Evolutionary conservation across 1,140 invertebrate genomes (phyloP).

Genomic region (Zaprionus ghesquierei): DNA sequence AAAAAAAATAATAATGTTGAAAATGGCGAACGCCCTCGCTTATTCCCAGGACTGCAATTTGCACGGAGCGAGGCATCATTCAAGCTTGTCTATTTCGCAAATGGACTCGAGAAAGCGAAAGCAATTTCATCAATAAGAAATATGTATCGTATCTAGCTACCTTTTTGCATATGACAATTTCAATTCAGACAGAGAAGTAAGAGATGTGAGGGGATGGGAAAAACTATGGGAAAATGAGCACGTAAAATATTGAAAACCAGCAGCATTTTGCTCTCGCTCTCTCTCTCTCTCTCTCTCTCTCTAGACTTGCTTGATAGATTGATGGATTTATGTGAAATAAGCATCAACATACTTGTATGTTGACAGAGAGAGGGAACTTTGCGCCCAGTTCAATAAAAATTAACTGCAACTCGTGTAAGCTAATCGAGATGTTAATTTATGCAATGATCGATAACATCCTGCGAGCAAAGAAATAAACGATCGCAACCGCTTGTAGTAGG

Average conservation of each 20-base stretch:
- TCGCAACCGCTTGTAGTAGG: conserved; percentile 28
- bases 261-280: too few relatives aligned
- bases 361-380: neutral
- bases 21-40: neutral
- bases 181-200: neutral
- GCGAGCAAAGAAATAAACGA: conserved; percentile 66
- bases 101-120: conserved; percentile 62
- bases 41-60: conserved; percentile 73
- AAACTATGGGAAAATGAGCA: conserved; percentile 11
- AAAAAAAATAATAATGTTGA: conserved; percentile 52
- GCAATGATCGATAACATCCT: conserved; percentile 81
- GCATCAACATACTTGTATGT: too few relatives aligned
- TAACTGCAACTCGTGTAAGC: conserved; percentile 32
- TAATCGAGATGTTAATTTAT: conserved; percentile 68
- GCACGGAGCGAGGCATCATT: conserved; percentile 30
- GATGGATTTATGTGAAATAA: conserved; percentile 36
- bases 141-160: conserved; percentile 53
- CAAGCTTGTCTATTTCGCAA: conserved; percentile 74
- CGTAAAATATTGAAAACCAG: conserved; percentile 27
- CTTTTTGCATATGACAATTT: conserved; percentile 54
- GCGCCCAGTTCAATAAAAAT: conserved; percentile 46
- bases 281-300: too few relatives aligned
- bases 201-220: neutral
- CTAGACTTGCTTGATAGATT: conserved; percentile 1
- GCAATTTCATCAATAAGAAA: conserved; percentile 80